Conservation (phyloP, 1,140 invertebrate genomes). For the Pogonomyrmex barbatus region DNA sequence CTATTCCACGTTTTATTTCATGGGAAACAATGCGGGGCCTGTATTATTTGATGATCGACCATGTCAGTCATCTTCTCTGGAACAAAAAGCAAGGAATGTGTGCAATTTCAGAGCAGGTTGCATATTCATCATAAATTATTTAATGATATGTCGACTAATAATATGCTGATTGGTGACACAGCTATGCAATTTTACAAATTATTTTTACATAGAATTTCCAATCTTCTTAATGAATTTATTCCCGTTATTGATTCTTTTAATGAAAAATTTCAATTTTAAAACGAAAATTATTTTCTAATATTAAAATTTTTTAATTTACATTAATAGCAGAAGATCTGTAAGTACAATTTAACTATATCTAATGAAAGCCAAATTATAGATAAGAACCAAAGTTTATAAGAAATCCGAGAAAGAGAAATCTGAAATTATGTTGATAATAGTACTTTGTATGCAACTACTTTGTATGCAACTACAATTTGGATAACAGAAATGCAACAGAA, state of each 20-base stretch:
- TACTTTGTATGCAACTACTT: neutral
- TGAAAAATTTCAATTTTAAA: neutral
- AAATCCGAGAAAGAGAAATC: neutral
- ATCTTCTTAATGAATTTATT: neutral
- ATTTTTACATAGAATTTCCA: neutral
- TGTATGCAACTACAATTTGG: neutral
- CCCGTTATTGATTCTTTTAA: neutral
- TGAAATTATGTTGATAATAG: neutral
- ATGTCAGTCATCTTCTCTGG: slow-evolving; percentile 8
- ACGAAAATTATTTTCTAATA: neutral
- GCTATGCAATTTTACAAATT: neutral
- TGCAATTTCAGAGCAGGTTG: neutral
- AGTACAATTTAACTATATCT: neutral
- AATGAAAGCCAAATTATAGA: too few species aligned
- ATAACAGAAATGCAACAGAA: neutral
- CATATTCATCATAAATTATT: slow-evolving; percentile 7
- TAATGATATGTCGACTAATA: neutral
- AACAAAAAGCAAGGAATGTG: neutral
- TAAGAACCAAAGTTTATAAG: neutral
- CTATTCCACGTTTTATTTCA: slow-evolving; percentile 43
- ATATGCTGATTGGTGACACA: neutral
- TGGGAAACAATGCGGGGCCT: neutral
- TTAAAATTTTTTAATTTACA: neutral
- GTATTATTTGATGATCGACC: neutral
- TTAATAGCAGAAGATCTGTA: neutral